Percentiles rank a stretch among this genome's conserved stretches.
Conservation (phyloP, 2,797 vertebrate species). For the Leuciscus waleckii region DNA sequence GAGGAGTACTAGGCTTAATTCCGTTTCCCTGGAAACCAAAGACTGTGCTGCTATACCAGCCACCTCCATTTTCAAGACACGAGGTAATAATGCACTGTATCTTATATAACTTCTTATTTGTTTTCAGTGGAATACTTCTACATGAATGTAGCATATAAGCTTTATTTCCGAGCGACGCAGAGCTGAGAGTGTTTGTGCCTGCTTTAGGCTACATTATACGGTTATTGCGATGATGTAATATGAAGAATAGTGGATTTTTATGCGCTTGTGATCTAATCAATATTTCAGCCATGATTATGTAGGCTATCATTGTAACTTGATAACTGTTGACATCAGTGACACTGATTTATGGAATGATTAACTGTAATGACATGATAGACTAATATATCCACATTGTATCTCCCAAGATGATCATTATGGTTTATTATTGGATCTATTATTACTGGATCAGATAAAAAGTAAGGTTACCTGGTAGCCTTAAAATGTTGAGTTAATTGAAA, state of each 20-base stretch:
- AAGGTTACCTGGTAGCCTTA: too few species aligned
- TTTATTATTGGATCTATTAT: background rate
- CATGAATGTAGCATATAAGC: background rate
- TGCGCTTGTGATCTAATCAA: background rate
- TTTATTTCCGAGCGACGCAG: background rate
- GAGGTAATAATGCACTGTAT: conserved; percentile 56
- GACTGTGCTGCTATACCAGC: conserved; percentile 60
- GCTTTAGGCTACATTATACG: background rate
- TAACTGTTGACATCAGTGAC: background rate
- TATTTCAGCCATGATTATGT: background rate
- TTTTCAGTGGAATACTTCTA: background rate
- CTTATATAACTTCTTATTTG: conserved; percentile 8
- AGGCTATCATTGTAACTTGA: background rate
- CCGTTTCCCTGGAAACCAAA: conserved; percentile 79
- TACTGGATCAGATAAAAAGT: background rate
- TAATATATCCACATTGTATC: background rate
- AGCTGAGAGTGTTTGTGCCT: background rate
- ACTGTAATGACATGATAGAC: background rate
- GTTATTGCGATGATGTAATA: background rate
- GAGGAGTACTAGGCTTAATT: conserved; percentile 47
- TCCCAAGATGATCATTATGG: background rate
- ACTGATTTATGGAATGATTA: background rate
- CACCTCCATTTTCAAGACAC: conserved; percentile 70
- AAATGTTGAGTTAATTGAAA: too few species aligned
- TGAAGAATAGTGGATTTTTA: background rate